These are phyloP conservation scores for Isurus oxyrinchus DNA, from an alignment of 2,113 vertebrate species.

Conservation along the genomic window DNA sequence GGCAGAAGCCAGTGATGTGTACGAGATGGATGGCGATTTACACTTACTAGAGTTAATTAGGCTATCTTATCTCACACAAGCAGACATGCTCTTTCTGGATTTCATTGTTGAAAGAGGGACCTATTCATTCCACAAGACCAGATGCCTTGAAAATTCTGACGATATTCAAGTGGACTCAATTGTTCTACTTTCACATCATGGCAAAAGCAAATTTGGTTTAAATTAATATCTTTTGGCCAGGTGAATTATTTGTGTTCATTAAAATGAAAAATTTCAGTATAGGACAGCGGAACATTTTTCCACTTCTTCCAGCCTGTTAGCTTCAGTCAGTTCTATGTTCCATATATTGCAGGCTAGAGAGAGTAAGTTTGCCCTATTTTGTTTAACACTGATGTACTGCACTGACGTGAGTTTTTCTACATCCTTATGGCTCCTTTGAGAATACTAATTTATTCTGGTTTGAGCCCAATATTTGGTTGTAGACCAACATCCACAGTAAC, in stretches of 20 bases:
- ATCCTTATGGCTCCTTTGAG: neutral
- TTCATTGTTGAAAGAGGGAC: neutral
- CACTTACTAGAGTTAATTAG: conserved; percentile 13
- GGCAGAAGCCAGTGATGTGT: neutral
- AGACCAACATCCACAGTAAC: neutral
- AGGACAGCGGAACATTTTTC: neutral
- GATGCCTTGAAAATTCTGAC: neutral
- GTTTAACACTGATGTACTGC: neutral
- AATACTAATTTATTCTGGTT: neutral
- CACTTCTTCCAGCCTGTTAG: neutral
- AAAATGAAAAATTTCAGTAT: neutral
- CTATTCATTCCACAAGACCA: neutral
- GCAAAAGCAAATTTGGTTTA: neutral
- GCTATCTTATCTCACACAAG: conserved; percentile 22
- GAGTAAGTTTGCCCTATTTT: neutral
- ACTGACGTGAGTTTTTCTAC: neutral
- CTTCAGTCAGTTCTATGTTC: neutral
- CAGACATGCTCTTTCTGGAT: conserved; percentile 13
- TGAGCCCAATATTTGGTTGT: neutral
- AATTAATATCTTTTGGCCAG: neutral
- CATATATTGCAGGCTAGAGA: neutral
- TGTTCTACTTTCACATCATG: neutral
- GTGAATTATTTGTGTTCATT: neutral
- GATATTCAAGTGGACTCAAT: neutral
- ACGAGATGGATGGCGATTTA: conserved; percentile 23